Evolutionary conservation across 2,888 invertebrate genomes (phyloP).

Genomic region (Xestia c-nigrum): DNA sequence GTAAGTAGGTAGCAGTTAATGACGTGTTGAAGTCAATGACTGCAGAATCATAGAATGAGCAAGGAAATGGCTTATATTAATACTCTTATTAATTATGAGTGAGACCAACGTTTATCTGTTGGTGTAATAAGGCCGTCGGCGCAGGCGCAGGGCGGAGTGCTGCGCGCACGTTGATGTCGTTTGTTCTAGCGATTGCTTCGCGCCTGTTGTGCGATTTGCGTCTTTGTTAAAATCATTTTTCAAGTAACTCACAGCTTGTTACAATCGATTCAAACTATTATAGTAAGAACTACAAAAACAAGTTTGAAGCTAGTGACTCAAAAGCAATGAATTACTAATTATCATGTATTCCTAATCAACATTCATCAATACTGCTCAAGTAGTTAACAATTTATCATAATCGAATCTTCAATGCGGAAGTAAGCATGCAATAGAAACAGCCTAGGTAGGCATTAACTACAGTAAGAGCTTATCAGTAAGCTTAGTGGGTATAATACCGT

Average conservation of each 20-base stretch:
- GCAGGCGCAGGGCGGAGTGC: constrained; percentile 64
- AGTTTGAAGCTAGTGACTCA: not conserved
- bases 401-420: constrained; percentile 22
- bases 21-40: constrained; percentile 62
- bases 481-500: constrained; percentile 37
- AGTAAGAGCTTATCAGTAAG: constrained; percentile 39
- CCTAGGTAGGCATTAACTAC: constrained; percentile 20
- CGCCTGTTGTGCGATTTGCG: constrained; percentile 43
- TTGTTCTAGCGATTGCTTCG: constrained; percentile 76
- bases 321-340: constrained; percentile 4
- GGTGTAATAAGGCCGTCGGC: constrained; percentile 67
- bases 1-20: constrained; percentile 42
- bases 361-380: not conserved
- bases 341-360: not conserved
- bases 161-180: constrained; percentile 87
- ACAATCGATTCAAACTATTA: not conserved
- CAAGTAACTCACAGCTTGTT: constrained; percentile 17
- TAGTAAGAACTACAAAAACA: not conserved
- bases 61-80: constrained; percentile 61
- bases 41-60: constrained; percentile 38
- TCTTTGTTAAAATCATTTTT: constrained; percentile 43
- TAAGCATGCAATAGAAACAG: constrained; percentile 19
- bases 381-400: not conserved
- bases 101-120: constrained; percentile 63
- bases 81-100: constrained; percentile 61